Evolutionary conservation across 2,797 vertebrate species (phyloP).

Genomic region (Bufotes viridis): DNA sequence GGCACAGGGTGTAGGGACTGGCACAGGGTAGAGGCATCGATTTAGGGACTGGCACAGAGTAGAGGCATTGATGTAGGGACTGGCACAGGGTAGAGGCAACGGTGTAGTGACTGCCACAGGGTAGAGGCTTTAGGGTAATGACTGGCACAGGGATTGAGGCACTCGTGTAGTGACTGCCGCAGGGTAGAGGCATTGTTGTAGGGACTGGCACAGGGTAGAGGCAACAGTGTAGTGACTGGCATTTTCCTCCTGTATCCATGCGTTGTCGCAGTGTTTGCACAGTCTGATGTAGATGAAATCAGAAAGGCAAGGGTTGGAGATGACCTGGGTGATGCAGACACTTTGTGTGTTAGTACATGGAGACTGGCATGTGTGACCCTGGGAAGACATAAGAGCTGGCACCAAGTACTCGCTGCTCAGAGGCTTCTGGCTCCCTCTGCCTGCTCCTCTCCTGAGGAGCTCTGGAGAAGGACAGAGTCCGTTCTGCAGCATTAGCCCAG

Average conservation of each 20-base stretch:
- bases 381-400: background rate
- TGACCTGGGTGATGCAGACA: background rate
- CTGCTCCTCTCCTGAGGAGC: conserved; percentile 25
- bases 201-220: too few relatives aligned
- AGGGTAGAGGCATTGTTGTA: too few relatives aligned
- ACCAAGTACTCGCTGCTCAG: background rate
- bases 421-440: background rate
- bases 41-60: too few relatives aligned
- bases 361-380: background rate
- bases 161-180: too few relatives aligned
- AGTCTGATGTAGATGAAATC: background rate
- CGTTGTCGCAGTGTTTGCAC: background rate
- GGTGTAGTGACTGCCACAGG: too few relatives aligned
- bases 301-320: background rate
- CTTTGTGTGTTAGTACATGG: background rate
- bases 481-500: conserved; percentile 58
- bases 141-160: too few relatives aligned
- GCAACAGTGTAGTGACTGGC: too few relatives aligned
- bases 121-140: too few relatives aligned
- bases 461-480: conserved; percentile 18
- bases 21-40: too few relatives aligned
- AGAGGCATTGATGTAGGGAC: too few relatives aligned
- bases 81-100: too few relatives aligned
- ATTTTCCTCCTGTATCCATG: background rate
- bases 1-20: too few relatives aligned